Percentiles rank a stretch among this genome's conserved stretches.
Evolutionary conservation across 2,888 invertebrate species (phyloP).

Genomic region (Xiphydria camelus): DNA sequence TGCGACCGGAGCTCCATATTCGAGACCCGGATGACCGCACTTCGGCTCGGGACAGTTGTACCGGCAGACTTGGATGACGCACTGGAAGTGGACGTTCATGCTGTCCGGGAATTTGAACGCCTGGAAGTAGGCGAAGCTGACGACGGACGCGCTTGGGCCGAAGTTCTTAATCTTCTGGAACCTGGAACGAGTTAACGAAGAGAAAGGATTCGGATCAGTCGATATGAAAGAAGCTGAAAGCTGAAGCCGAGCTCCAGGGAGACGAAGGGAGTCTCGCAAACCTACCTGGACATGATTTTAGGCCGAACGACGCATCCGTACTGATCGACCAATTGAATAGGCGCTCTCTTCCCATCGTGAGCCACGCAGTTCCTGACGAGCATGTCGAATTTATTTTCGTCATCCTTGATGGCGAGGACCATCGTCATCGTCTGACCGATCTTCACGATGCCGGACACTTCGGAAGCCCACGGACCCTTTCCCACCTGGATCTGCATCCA

Average conservation of each 20-base stretch:
- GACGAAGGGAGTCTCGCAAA: too few species aligned
- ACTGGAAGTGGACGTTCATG: slow-evolving; percentile 97
- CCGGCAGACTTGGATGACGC: slow-evolving; percentile 92
- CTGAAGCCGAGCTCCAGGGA: too few species aligned
- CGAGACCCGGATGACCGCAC: slow-evolving; percentile 68
- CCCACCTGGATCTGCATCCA: slow-evolving; percentile 98
- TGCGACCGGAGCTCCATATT: slow-evolving; percentile 51
- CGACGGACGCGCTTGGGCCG: slow-evolving; percentile 90
- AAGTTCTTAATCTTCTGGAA: slow-evolving; percentile 97
- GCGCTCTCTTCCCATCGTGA: slow-evolving; percentile 90
- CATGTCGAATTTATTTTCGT: slow-evolving; percentile 96
- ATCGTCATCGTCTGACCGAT: slow-evolving; percentile 97
- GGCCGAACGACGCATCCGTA: slow-evolving; percentile 92
- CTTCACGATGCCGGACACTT: slow-evolving; percentile 93
- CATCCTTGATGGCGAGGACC: slow-evolving; percentile 94
- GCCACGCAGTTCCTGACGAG: slow-evolving; percentile 92
- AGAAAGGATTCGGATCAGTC: background rate
- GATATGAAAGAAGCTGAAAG: too few species aligned
- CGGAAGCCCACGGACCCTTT: slow-evolving; percentile 96
- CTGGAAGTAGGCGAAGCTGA: slow-evolving; percentile 94
- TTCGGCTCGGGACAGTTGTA: slow-evolving; percentile 93
- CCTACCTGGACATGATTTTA: slow-evolving; percentile 80
- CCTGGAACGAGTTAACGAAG: slow-evolving; percentile 55
- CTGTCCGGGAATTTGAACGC: slow-evolving; percentile 97
- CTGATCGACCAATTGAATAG: slow-evolving; percentile 90